Conservation (phyloP, 2,797 vertebrate species). For the Phataginus tricuspis region DNA sequence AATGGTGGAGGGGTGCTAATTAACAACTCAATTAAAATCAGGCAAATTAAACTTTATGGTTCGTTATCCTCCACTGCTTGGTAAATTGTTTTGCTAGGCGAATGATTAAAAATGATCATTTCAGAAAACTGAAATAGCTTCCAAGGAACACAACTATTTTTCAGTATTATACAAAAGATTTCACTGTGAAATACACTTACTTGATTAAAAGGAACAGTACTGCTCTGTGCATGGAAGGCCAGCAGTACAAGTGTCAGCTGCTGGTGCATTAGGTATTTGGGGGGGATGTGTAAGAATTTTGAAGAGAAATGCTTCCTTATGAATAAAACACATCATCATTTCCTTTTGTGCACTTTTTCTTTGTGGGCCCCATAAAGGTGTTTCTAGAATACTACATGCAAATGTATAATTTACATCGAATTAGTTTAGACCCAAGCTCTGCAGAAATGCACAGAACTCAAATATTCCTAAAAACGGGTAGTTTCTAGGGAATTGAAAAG, state of each 20-base stretch:
- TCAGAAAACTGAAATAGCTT: constrained; percentile 77
- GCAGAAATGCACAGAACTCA: constrained; percentile 4
- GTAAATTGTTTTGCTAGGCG: constrained; percentile 88
- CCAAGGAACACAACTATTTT: constrained; percentile 76
- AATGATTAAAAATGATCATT: constrained; percentile 87
- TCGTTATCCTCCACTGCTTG: constrained; percentile 86
- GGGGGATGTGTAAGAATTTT: constrained; percentile 60
- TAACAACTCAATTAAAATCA: constrained; percentile 91
- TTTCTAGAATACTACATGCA: constrained; percentile 58
- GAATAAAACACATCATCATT: constrained; percentile 76
- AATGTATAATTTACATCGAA: constrained; percentile 73
- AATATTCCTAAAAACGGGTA: not conserved
- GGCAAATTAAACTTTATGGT: constrained; percentile 90
- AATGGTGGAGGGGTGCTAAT: constrained; percentile 85
- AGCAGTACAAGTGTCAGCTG: not conserved
- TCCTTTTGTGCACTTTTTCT: constrained; percentile 58
- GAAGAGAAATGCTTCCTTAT: constrained; percentile 67
- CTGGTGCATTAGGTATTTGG: constrained; percentile 52
- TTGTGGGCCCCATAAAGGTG: constrained; percentile 37
- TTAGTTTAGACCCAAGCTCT: constrained; percentile 46
- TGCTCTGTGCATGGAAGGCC: constrained; percentile 37
- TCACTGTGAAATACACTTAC: constrained; percentile 51
- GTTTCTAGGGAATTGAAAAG: constrained; percentile 1
- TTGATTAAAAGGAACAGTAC: constrained; percentile 70
- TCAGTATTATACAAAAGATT: constrained; percentile 69